A percentile compares a stretch with the other conserved stretches of the same genome.
phyloP scores from a whole-genome alignment of 2,888 invertebrate species.

The Sesia apiformis region DNA sequence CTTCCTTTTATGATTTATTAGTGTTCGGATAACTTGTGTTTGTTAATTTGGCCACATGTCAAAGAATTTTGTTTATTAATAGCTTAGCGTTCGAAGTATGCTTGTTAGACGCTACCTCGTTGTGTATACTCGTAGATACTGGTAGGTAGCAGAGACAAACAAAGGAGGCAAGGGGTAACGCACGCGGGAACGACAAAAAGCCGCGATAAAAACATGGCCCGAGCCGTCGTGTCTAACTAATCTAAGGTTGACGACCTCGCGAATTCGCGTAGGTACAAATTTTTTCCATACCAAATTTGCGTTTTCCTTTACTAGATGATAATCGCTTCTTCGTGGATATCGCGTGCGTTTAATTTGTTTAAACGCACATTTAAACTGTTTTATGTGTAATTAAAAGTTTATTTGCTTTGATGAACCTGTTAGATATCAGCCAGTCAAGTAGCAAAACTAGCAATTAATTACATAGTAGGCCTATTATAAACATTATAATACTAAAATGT shows the following conservation, averaged over 20 bases:
- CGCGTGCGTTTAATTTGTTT: not conserved
- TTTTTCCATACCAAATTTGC: constrained; percentile 17
- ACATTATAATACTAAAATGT: no score
- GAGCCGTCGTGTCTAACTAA: constrained; percentile 46
- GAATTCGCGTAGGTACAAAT: constrained; percentile 39
- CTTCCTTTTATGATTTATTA: not conserved
- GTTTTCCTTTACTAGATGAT: not conserved
- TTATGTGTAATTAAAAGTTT: not conserved
- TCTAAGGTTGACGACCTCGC: constrained; percentile 56
- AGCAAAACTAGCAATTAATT: no score
- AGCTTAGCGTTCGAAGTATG: constrained; percentile 2
- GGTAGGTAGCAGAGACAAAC: constrained; percentile 11
- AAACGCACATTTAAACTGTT: not conserved
- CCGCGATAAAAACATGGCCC: constrained; percentile 43
- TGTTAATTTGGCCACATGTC: constrained; percentile 14
- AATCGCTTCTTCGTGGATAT: not conserved
- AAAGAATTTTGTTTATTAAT: constrained; percentile 13
- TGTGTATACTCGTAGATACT: no score
- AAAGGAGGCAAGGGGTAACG: constrained; percentile 42
- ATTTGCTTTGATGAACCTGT: no score
- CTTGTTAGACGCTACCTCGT: constrained; percentile 2
- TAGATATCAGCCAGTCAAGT: no score
- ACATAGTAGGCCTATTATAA: no score
- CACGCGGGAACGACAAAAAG: constrained; percentile 55
- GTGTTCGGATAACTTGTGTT: not conserved